Conservation (phyloP, 2,113 vertebrate species). For the Ciconia maguari region DNA sequence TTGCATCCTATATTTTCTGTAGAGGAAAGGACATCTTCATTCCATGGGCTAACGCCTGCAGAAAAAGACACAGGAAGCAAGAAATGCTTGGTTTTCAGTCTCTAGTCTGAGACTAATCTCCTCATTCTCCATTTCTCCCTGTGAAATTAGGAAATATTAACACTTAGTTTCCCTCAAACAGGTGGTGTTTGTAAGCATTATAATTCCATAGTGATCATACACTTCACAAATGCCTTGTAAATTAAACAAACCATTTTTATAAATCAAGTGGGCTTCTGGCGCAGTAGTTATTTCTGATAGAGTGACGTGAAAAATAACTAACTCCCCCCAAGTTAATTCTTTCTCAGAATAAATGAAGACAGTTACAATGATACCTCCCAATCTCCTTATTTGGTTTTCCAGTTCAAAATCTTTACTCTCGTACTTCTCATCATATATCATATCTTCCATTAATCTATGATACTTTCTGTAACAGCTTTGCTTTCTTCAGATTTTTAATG, state of each 20-base stretch:
- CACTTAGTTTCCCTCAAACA: slow-evolving; percentile 11
- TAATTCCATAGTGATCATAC: background rate
- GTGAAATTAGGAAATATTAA: slow-evolving; percentile 10
- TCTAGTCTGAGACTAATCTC: background rate
- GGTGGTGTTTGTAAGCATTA: background rate
- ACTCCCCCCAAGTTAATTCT: background rate
- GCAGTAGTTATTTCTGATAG: background rate
- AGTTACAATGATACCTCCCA: background rate
- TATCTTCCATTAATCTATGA: background rate
- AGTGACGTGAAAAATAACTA: background rate
- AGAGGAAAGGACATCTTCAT: background rate
- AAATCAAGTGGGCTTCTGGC: background rate
- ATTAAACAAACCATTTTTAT: slow-evolving; percentile 2
- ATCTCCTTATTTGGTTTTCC: background rate
- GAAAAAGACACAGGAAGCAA: background rate
- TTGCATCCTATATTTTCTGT: background rate
- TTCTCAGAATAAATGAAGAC: background rate
- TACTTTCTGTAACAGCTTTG: background rate
- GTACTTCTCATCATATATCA: background rate
- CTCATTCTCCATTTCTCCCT: background rate
- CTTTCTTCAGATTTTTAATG: background rate
- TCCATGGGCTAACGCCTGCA: background rate
- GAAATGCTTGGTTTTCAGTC: background rate
- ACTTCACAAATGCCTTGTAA: background rate
- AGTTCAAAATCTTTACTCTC: background rate